phyloP scores from a whole-genome alignment of 2,888 invertebrate species.

The Congeria kusceri region DNA sequence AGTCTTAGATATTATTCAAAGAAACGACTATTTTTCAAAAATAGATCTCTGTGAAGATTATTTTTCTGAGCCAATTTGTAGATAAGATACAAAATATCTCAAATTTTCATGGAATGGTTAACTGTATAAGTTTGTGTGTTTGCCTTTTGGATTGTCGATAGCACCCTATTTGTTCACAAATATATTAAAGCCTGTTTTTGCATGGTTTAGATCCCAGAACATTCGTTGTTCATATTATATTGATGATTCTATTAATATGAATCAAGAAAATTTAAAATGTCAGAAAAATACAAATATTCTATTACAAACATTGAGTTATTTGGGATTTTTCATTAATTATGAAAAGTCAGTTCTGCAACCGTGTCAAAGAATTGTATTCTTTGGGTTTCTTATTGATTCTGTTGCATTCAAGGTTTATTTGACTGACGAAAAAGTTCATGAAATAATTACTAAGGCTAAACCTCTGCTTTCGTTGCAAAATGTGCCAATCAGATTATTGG shows the following conservation, averaged over 20 bases:
- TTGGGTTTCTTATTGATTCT: constrained; percentile 53
- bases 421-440: constrained; percentile 52
- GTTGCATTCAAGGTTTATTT: constrained; percentile 44
- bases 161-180: constrained; percentile 6
- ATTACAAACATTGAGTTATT: constrained; percentile 13
- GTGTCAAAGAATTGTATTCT: constrained; percentile 27
- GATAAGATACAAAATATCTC: constrained; percentile 21
- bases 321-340: constrained; percentile 41
- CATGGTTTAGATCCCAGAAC: constrained; percentile 4
- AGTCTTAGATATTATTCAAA: constrained; percentile 15
- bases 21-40: constrained; percentile 24
- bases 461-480: not conserved
- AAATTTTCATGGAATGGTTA: constrained; percentile 23
- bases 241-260: constrained; percentile 58
- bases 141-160: constrained; percentile 12
- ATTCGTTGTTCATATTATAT: constrained; percentile 15
- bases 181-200: constrained; percentile 14
- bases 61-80: constrained; percentile 30
- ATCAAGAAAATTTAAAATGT: constrained; percentile 18
- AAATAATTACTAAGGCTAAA: constrained; percentile 29
- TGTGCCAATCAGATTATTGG: constrained; percentile 38
- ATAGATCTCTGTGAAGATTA: constrained; percentile 27
- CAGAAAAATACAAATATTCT: constrained; percentile 21
- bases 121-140: constrained; percentile 29
- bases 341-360: constrained; percentile 45